These are phyloP conservation scores for Galago senegalensis DNA, from an alignment of 2,797 vertebrate genomes.

Conservation along the genomic window DNA sequence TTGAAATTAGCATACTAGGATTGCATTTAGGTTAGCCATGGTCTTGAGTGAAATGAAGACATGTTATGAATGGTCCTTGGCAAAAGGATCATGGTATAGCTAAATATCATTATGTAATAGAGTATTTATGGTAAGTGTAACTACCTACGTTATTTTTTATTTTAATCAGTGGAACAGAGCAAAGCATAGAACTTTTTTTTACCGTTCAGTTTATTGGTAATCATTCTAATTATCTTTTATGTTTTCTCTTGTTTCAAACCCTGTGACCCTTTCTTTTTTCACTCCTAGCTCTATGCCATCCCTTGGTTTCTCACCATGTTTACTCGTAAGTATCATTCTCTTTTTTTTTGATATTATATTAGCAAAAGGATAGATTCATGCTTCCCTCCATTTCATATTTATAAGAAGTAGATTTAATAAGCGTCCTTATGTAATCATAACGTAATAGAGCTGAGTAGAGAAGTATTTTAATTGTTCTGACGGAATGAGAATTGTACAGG, in stretches of 20 bases:
- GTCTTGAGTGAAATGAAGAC: slow-evolving; percentile 4
- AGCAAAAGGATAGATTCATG: background rate
- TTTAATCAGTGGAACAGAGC: background rate
- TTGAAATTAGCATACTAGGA: background rate
- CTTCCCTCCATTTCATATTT: background rate
- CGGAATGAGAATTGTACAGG: background rate
- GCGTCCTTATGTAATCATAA: slow-evolving; percentile 14
- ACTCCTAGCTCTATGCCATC: slow-evolving; percentile 96
- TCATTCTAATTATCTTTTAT: slow-evolving; percentile 64
- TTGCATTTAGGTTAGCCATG: background rate
- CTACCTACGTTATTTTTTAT: background rate
- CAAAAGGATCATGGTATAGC: background rate
- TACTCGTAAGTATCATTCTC: slow-evolving; percentile 95
- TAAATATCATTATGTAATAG: background rate
- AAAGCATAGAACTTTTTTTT: slow-evolving; percentile 20
- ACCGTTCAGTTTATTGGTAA: background rate
- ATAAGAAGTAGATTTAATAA: background rate
- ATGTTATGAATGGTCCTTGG: slow-evolving; percentile 21
- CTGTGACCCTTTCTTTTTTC: slow-evolving; percentile 64
- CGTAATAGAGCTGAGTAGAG: slow-evolving; percentile 7
- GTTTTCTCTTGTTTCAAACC: slow-evolving; percentile 11
- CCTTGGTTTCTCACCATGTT: slow-evolving; percentile 99
- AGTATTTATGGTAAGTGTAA: background rate
- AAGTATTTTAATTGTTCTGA: slow-evolving; percentile 48
- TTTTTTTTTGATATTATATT: background rate